A percentile compares a stretch with the other conserved stretches of the same genome.
phyloP scores from a whole-genome alignment of 2,113 vertebrate genomes.

The Nothoprocta perdicaria region DNA sequence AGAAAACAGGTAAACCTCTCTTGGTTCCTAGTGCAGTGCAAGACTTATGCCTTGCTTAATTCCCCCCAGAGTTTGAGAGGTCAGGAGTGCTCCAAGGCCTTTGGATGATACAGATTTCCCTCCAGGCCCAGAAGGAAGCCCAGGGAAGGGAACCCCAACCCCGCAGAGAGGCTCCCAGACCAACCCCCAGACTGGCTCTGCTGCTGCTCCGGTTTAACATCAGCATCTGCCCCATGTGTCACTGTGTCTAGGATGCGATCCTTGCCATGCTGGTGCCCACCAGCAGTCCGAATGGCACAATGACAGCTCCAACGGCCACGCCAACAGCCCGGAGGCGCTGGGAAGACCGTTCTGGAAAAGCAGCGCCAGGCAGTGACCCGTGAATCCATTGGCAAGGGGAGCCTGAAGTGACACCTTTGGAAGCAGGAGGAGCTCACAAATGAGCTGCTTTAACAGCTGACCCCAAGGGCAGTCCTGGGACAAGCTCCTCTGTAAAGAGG shows the following conservation, averaged over 20 bases:
- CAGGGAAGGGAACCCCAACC: neutral
- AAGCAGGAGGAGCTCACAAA: neutral
- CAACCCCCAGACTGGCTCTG: neutral
- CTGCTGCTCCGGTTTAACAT: neutral
- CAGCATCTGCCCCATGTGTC: neutral
- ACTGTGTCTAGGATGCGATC: neutral
- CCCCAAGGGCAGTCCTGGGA: neutral
- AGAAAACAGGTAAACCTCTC: neutral
- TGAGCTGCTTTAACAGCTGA: neutral
- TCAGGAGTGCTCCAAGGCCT: neutral
- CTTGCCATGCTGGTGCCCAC: accelerated
- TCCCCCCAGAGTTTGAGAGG: accelerated
- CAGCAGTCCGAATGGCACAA: neutral
- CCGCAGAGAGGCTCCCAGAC: neutral
- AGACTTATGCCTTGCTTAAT: neutral
- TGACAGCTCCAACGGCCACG: neutral
- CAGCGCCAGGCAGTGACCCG: neutral
- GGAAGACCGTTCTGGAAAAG: neutral
- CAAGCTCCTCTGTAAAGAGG: neutral
- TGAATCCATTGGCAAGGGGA: neutral
- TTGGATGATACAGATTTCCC: neutral
- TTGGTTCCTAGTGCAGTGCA: neutral
- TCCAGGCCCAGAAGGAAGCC: neutral
- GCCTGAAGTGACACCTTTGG: neutral
- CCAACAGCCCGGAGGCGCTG: accelerated